Conservation (phyloP, 2,113 vertebrate genomes). For the Egretta garzetta region DNA sequence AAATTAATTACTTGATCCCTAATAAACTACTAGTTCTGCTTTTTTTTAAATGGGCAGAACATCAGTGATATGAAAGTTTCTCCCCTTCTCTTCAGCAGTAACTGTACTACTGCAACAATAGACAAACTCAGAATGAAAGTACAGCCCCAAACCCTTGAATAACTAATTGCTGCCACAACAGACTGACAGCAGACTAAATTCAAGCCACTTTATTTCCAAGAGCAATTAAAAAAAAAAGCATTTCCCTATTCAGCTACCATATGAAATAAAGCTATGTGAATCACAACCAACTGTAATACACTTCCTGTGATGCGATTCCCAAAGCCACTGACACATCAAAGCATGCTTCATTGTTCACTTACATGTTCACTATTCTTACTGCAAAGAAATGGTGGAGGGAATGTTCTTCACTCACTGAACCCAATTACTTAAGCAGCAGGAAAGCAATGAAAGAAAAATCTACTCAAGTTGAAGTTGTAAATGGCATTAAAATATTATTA, state of each 20-base stretch:
- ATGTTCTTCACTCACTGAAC: background rate
- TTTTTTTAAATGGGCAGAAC: background rate
- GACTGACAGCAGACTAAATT: background rate
- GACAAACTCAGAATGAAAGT: background rate
- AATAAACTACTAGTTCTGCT: background rate
- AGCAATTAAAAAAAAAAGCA: background rate
- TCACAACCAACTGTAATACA: background rate
- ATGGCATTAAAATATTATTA: background rate
- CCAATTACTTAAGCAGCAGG: background rate
- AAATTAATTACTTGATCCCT: background rate
- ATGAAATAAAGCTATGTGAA: background rate
- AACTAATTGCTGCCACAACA: background rate
- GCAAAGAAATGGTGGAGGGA: background rate
- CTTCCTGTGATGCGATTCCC: background rate
- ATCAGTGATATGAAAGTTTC: background rate
- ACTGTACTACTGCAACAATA: background rate
- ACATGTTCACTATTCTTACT: background rate
- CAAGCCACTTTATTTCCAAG: background rate
- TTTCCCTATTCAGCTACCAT: background rate
- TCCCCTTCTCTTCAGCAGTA: background rate
- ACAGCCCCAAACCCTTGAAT: background rate
- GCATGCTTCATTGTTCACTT: background rate
- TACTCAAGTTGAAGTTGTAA: background rate
- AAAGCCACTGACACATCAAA: background rate
- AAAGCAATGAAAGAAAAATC: background rate